Evolutionary conservation across 2,797 vertebrate genomes (phyloP).

Genomic region (Euphonia xanthogaster): DNA sequence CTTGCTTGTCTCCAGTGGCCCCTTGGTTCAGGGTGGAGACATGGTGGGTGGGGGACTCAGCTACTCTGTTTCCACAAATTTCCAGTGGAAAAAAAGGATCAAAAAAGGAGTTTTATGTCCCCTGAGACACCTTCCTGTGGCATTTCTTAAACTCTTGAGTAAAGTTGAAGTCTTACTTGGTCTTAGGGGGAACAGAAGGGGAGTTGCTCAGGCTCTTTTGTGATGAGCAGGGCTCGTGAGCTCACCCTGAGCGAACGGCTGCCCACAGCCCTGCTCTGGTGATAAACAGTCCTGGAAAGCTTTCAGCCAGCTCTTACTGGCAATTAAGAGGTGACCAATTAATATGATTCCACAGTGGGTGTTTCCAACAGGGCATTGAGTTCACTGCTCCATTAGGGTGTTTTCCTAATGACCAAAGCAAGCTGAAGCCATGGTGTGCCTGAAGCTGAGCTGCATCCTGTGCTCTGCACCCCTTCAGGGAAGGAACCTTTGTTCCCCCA

Average conservation of each 20-base stretch:
- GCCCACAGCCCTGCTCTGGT: background rate
- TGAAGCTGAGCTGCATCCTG: background rate
- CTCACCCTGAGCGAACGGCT: background rate
- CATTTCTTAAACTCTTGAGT: background rate
- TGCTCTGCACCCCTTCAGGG: background rate
- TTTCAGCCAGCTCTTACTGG: background rate
- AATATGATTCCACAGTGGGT: background rate
- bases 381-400: background rate
- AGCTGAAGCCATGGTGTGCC: accelerated
- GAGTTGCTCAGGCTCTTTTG: background rate
- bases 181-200: background rate
- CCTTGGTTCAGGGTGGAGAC: background rate
- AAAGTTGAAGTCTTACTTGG: background rate
- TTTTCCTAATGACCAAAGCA: background rate
- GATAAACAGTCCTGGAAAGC: background rate
- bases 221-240: background rate
- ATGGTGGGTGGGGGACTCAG: accelerated
- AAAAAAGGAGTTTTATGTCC: background rate
- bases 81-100: background rate
- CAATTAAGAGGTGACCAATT: slow-evolving; percentile 5
- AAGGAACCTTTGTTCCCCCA: background rate
- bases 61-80: background rate
- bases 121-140: background rate
- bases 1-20: background rate
- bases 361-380: background rate